Base-by-base conservation (phyloP, 2,888 invertebrate species). In the Oscheius sp. region DNA sequence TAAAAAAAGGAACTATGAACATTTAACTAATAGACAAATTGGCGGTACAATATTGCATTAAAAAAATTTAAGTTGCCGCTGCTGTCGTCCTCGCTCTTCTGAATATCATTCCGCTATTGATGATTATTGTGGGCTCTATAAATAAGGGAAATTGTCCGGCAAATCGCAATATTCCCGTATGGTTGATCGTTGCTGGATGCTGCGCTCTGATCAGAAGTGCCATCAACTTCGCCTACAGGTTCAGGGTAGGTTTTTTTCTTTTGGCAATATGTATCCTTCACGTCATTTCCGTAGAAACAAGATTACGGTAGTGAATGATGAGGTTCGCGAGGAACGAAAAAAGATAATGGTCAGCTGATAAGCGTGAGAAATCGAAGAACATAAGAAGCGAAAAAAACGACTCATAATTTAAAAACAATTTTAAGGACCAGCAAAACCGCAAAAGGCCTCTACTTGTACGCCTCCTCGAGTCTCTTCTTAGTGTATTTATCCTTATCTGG, bases 121-220 rank as follows among this genome's bases (percentile, higher is more conserved):
- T 91, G 91, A 90, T 91, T 76, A 89, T 90, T 22, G 90, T 91
- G 84, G 91, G 88, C 85, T 88, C 90, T 28, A 85, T 90, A 45
- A 90, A 91, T 86, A 87, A 91, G 73, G 86, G 91, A 81, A 90
- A 91, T 68, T 91, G 91, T 85, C 90, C 90, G 1, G 90, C 89
- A 79, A 61, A 67, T 17, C 5, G 28, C 5, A 38, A 38, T 14
- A 59, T 69, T 41, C 64, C 54, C 20, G 57, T 54, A n/a, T 76
- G 76, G 76, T 67, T 91, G 81, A 87, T 91, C 78, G 90, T 91
- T 71, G 91, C 90, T 78, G 91, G 91, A 62, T 88, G 89, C 50
- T 90, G 91, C 83, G 90, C 90, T n/a, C 88, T 91, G 62, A 86
- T 91, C 63, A 91, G 90, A 82, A 91, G 91, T 81, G 84, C 91